A percentile compares a stretch with the other conserved stretches of the same genome.
Conservation (phyloP, 2,113 vertebrate genomes). For the Ranitomeya variabilis region DNA sequence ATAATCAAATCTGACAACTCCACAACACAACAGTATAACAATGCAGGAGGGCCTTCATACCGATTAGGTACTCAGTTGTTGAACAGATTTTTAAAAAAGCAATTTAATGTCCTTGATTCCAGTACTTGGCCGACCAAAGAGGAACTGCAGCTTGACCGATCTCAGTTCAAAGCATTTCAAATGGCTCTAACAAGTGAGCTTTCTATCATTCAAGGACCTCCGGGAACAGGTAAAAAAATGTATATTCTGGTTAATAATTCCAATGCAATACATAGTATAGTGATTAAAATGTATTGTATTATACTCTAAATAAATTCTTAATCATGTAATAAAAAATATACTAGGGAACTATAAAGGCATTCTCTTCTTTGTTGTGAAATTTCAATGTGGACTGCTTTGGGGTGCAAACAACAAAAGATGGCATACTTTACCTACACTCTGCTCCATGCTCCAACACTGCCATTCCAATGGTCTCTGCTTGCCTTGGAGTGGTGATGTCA, state of each 20-base stretch:
- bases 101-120: conserved; percentile 32
- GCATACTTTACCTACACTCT: too few species aligned
- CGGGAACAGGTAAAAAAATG: conserved; percentile 62
- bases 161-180: conserved; percentile 61
- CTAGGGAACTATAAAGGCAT: too few species aligned
- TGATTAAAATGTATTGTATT: neutral
- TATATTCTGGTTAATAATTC: neutral
- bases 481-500: too few species aligned
- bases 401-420: too few species aligned
- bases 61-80: neutral
- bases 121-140: conserved; percentile 43
- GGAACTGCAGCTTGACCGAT: conserved; percentile 51
- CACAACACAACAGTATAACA: neutral
- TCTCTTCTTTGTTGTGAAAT: too few species aligned
- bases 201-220: conserved; percentile 63
- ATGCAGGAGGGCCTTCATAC: too few species aligned
- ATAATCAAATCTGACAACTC: neutral
- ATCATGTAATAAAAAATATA: too few species aligned
- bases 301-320: too few species aligned
- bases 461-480: too few species aligned
- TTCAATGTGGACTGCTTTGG: too few species aligned
- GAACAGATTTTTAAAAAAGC: neutral
- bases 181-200: conserved; percentile 62
- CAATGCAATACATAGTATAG: neutral
- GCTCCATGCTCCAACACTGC: too few species aligned